Conservation (phyloP, 2,888 invertebrate species). For the Ceraclea dissimilis region DNA sequence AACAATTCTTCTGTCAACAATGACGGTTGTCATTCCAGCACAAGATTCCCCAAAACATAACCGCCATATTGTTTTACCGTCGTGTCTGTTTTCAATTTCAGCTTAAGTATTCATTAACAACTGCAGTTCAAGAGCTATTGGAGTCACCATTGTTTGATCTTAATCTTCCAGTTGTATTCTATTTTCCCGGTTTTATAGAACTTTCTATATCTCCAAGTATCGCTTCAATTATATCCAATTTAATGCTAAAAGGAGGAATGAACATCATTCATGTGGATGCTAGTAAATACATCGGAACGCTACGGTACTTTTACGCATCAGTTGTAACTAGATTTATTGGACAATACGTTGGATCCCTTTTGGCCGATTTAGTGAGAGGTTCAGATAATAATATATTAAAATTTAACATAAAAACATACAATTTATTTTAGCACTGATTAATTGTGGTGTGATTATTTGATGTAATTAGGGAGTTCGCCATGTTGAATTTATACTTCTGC, state of each 20-base stretch:
- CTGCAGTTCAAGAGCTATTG: background rate
- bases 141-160: background rate
- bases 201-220: background rate
- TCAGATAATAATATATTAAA: too few relatives aligned
- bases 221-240: background rate
- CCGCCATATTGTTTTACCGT: too few relatives aligned
- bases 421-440: too few relatives aligned
- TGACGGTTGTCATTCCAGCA: too few relatives aligned
- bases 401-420: too few relatives aligned
- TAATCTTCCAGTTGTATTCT: background rate
- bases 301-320: background rate
- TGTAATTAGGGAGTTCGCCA: too few relatives aligned
- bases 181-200: constrained; percentile 3
- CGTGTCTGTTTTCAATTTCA: background rate
- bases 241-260: background rate
- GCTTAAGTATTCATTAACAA: background rate
- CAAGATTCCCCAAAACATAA: too few relatives aligned
- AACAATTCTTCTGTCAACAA: too few relatives aligned
- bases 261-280: constrained; percentile 9
- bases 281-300: background rate
- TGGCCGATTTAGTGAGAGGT: constrained; percentile 4
- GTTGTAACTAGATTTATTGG: constrained; percentile 1
- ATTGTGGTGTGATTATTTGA: too few relatives aligned
- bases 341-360: background rate
- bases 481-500: too few relatives aligned